Conservation (phyloP, 2,113 vertebrate genomes). For the Xiphorhynchus elegans region DNA sequence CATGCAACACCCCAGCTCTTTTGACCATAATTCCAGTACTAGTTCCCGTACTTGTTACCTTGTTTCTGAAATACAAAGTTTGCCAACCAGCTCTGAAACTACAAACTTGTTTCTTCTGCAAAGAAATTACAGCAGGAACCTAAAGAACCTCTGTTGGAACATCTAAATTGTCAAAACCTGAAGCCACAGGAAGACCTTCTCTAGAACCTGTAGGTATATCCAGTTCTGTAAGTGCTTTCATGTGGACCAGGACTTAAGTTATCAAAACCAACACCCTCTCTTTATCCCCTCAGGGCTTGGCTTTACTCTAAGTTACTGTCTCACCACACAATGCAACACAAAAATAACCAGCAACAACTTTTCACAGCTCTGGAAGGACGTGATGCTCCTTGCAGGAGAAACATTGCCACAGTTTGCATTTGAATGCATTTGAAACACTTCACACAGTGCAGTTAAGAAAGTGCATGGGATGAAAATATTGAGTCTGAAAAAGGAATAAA, state of each 20-base stretch:
- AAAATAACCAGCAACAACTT: background rate
- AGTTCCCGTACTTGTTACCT: background rate
- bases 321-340: background rate
- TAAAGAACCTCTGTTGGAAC: background rate
- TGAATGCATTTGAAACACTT: background rate
- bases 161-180: background rate
- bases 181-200: background rate
- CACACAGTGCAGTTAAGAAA: background rate
- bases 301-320: background rate
- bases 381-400: background rate
- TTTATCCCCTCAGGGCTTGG: background rate
- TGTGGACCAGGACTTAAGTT: background rate
- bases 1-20: background rate
- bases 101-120: background rate
- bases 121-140: background rate
- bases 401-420: background rate
- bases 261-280: background rate
- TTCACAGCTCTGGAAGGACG: background rate
- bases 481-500: background rate
- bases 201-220: background rate
- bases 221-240: background rate
- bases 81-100: background rate
- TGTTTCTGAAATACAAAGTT: background rate
- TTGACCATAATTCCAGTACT: background rate
- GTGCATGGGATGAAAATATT: background rate